Evolutionary conservation across 2,113 vertebrate species (phyloP).

Genomic region (Lampris megalopsis): DNA sequence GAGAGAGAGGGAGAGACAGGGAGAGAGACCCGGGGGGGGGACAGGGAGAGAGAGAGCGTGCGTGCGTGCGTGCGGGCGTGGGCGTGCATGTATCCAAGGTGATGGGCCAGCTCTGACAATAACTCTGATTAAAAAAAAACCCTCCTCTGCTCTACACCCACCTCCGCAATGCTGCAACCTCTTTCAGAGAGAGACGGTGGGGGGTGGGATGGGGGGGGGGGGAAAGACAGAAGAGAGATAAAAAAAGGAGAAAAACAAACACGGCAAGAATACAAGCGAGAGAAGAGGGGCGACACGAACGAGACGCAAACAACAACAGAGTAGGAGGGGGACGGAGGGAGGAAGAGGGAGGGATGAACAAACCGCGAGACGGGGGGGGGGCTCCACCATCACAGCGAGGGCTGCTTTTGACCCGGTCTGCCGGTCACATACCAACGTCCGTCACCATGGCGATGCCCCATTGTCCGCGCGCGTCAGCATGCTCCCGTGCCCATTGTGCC

Average conservation of each 20-base stretch:
- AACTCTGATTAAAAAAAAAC: conserved; percentile 61
- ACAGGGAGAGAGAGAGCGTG: too few species aligned
- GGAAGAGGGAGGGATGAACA: conserved; percentile 9
- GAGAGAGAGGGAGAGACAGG: too few species aligned
- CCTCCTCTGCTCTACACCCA: conserved; percentile 66
- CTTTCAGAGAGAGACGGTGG: conserved; percentile 57
- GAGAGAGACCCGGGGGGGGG: too few species aligned
- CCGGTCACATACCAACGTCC: conserved; percentile 53
- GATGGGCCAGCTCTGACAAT: conserved; percentile 66
- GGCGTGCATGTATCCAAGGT: conserved; percentile 60
- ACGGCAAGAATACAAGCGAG: conserved; percentile 48
- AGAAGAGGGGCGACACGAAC: conserved; percentile 50
- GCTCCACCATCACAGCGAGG: conserved; percentile 48
- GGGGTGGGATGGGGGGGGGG: conserved; percentile 44
- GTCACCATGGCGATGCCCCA: conserved; percentile 53
- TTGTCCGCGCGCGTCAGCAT: conserved; percentile 51
- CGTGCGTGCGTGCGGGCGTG: conserved; percentile 4
- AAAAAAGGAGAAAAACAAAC: conserved; percentile 50
- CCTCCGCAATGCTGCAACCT: conserved; percentile 76
- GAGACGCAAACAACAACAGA: conserved; percentile 63
- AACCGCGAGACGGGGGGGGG: conserved; percentile 30
- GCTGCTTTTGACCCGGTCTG: conserved; percentile 56
- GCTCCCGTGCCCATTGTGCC: conserved; percentile 46
- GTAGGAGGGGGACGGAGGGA: conserved; percentile 13
- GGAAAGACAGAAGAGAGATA: conserved; percentile 30